These are phyloP conservation scores for Phymastichus coffea DNA, from an alignment of 1,140 invertebrate genomes.

Conservation along the genomic window DNA sequence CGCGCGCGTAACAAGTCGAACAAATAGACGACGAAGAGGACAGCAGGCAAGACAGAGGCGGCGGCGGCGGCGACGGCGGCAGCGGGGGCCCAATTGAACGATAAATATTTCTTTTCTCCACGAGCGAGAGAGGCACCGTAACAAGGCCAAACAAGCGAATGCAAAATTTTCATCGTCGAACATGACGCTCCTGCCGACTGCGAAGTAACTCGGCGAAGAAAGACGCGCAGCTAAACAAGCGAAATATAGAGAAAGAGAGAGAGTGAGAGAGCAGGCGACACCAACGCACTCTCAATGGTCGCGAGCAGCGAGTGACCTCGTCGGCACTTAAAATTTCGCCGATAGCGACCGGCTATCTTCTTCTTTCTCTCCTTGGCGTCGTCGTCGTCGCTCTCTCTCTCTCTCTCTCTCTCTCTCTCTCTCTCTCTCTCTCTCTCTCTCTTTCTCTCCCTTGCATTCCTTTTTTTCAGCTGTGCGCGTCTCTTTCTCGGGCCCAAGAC, in stretches of 20 bases:
- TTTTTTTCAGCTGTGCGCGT: no score
- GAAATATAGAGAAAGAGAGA: no score
- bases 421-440: background rate
- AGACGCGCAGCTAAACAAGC: background rate
- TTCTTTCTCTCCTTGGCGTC: conserved; percentile 1
- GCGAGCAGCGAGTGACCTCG: conserved; percentile 24
- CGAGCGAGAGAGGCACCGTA: conserved; percentile 17
- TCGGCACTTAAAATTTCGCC: conserved; percentile 28
- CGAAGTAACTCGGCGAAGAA: conserved; percentile 9
- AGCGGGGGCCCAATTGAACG: conserved; percentile 21
- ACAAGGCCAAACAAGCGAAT: conserved; percentile 25
- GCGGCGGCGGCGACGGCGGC: no score
- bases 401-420: conserved; percentile 10
- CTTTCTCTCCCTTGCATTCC: background rate
- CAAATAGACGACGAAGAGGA: no score
- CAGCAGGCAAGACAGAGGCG: no score
- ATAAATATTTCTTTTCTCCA: conserved; percentile 25
- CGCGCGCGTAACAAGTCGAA: no score
- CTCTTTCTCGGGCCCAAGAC: background rate
- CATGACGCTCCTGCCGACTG: background rate
- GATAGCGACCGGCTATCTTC: conserved; percentile 19
- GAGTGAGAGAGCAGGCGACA: background rate
- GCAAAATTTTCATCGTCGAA: conserved; percentile 26
- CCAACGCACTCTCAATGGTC: conserved; percentile 23
- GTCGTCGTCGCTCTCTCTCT: conserved; percentile 14